A percentile compares a stretch with the other conserved stretches of the same genome.
phyloP scores from a whole-genome alignment of 2,888 invertebrate genomes.

The Scaptomyza flava region DNA sequence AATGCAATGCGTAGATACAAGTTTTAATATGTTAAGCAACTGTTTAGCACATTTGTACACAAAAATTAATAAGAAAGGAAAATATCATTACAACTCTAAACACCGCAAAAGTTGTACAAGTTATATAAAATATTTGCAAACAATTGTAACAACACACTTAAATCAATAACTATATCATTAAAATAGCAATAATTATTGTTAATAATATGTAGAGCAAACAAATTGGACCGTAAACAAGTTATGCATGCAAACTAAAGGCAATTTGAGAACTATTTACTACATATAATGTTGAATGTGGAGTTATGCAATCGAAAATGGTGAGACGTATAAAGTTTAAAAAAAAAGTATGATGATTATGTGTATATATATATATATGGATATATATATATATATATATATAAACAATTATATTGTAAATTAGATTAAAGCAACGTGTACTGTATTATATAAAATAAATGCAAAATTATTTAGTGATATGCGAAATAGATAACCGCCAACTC shows the following conservation, averaged over 20 bases:
- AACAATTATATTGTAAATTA: slow-evolving; percentile 72
- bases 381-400: slow-evolving; percentile 43
- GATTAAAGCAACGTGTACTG: slow-evolving; percentile 78
- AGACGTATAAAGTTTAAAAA: slow-evolving; percentile 40
- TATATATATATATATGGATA: slow-evolving; percentile 45
- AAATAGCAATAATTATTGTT: slow-evolving; percentile 78
- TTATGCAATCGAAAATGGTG: slow-evolving; percentile 38
- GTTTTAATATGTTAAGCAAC: slow-evolving; percentile 57
- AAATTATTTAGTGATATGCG: slow-evolving; percentile 74
- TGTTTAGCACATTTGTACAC: slow-evolving; percentile 51
- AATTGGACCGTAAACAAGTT: slow-evolving; percentile 35
- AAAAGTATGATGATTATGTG: slow-evolving; percentile 48
- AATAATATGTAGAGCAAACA: slow-evolving; percentile 48
- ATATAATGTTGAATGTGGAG: slow-evolving; percentile 31
- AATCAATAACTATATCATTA: slow-evolving; percentile 63
- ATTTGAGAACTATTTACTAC: slow-evolving; percentile 30
- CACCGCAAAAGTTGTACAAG: slow-evolving; percentile 59
- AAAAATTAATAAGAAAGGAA: slow-evolving; percentile 12
- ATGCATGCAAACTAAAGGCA: slow-evolving; percentile 27
- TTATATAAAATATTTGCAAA: slow-evolving; percentile 33
- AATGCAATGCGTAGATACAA: slow-evolving; percentile 37
- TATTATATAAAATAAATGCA: slow-evolving; percentile 78
- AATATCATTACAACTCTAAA: slow-evolving; percentile 59
- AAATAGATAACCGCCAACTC: slow-evolving; percentile 18
- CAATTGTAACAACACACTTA: slow-evolving; percentile 52